These are phyloP conservation scores for Tinamus major DNA, from an alignment of 2,797 vertebrate species.

Conservation along the genomic window DNA sequence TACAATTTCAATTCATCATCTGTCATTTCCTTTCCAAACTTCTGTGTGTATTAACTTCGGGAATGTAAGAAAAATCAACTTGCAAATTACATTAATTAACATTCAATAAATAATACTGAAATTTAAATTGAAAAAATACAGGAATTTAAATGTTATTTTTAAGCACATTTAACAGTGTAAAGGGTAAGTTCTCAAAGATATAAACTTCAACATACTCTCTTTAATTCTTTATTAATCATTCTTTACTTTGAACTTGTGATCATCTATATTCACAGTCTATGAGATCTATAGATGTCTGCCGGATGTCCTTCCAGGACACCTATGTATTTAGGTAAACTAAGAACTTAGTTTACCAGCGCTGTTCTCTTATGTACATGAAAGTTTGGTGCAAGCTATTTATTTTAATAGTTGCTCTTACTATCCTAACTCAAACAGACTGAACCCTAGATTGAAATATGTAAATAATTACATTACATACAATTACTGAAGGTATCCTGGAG, in stretches of 20 bases:
- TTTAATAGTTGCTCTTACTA: no score
- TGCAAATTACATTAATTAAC: neutral
- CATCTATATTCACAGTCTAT: neutral
- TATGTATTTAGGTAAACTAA: neutral
- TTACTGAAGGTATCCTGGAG: neutral
- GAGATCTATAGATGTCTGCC: neutral
- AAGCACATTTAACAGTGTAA: neutral
- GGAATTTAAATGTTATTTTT: neutral
- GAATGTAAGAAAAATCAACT: neutral
- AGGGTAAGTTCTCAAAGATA: neutral
- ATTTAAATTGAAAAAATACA: neutral
- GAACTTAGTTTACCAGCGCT: neutral
- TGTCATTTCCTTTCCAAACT: neutral
- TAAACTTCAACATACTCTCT: neutral
- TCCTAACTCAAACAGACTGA: neutral
- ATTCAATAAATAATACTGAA: neutral
- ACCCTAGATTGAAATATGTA: neutral
- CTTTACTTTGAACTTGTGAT: neutral
- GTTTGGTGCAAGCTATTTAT: rapidly evolving
- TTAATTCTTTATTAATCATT: slow-evolving; percentile 25
- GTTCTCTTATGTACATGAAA: neutral
- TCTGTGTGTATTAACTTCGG: neutral
- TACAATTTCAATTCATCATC: neutral
- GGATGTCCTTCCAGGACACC: neutral
- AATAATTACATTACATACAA: neutral